These are phyloP conservation scores for Drymonia ruficornis DNA, from an alignment of 2,888 invertebrate genomes.

Conservation along the genomic window DNA sequence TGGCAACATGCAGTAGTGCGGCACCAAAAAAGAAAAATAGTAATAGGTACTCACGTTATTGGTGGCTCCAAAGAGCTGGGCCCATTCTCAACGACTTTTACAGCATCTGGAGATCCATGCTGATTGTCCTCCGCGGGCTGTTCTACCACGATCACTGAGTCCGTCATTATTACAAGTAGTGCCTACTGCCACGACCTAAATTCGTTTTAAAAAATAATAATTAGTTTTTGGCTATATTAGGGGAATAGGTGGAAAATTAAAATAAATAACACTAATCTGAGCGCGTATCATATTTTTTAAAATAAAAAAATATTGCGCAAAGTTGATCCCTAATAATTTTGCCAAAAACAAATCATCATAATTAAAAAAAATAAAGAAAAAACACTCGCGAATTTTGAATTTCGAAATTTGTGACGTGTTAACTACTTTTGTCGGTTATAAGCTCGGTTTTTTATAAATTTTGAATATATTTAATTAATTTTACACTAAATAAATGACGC, in stretches of 20 bases:
- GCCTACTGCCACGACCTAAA: conserved; percentile 42
- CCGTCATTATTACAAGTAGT: conserved; percentile 56
- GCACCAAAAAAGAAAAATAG: neutral
- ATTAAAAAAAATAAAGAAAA: conserved; percentile 32
- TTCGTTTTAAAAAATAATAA: conserved; percentile 20
- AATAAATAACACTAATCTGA: too few species aligned
- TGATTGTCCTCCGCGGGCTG: conserved; percentile 17
- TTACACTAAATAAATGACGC: conserved; percentile 18
- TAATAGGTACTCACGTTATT: conserved; percentile 36
- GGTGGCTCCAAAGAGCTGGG: conserved; percentile 12
- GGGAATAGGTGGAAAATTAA: too few species aligned
- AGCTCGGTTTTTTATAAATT: neutral
- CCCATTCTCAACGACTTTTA: conserved; percentile 35
- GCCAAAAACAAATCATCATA: conserved; percentile 20
- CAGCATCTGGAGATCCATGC: conserved; percentile 25
- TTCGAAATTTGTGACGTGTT: neutral
- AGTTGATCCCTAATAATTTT: conserved; percentile 3
- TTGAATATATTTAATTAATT: neutral
- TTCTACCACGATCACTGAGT: conserved; percentile 63
- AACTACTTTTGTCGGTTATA: neutral
- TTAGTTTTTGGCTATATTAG: conserved; percentile 27
- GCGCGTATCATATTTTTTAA: too few species aligned
- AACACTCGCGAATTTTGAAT: conserved; percentile 28
- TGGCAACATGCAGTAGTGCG: too few species aligned
- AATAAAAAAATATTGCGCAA: too few species aligned